Evolutionary conservation across 1,140 invertebrate genomes (phyloP), one percentile per base, ranked within the genome.

Genomic region (Megalonaias nervosa): DNA sequence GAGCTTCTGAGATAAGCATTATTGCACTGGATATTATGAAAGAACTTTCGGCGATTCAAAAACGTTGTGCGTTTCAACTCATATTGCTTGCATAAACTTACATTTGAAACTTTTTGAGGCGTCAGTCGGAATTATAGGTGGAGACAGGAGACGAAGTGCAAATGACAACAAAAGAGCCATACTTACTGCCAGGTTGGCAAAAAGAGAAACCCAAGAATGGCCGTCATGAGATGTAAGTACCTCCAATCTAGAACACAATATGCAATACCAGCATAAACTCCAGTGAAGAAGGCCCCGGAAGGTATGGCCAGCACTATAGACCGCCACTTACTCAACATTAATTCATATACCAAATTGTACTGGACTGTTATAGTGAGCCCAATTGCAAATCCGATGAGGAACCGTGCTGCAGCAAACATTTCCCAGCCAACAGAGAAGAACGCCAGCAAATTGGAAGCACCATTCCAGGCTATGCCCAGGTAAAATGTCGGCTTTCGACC

Each of bases 381-480:
- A 21, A 58, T 38, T 9, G 69, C 74, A 55, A 68, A 66, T 21
- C 85, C 86, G 56, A 88, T 80, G 23, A 87, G 66, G 59, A 86
- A 85, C n/a, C 88, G 71, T 11, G 86, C 12, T 15, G 74, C 81
- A 15, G 83, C 80, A 71, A 86, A 88, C 80, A 88, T 77, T 48
- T 79, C 62, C 87, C 87, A 89, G 19, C 81, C 79, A 14, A 69
- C 60, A 0, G 85, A 81, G 48, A 87, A 85, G 0, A 75, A 80
- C 1, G 82, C 75, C 0, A 71, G n/a, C 15, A 80, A 14, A 59
- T 84, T 82, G 1, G 77, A 71, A 11, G 86, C 38, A 0, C 79
- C 17, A 13, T 84, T 55, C 1, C 81, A 6, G 0, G 72, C 16
- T 14, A 85, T 56, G 4, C 70, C 71, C 12, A 82, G 48, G 58